Conservation (phyloP, 2,888 invertebrate species). For the Scrobipalpa atriplicella region DNA sequence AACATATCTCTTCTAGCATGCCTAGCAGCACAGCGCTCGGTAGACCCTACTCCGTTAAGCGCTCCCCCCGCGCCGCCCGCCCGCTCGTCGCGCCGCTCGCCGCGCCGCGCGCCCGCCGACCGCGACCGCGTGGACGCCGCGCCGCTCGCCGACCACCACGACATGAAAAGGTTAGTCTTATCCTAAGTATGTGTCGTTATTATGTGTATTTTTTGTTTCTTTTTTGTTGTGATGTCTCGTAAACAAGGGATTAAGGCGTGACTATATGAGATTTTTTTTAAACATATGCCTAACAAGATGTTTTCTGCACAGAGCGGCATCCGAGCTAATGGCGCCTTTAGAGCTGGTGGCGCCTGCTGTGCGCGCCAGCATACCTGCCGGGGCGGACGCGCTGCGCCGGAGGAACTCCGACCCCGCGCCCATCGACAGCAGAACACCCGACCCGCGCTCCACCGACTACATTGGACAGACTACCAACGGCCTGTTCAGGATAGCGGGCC, state of each 20-base stretch:
- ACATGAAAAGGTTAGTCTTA: conserved; percentile 53
- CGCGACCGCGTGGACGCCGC: conserved; percentile 31
- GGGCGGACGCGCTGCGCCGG: conserved; percentile 78
- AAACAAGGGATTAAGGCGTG: no score
- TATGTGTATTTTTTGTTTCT: no score
- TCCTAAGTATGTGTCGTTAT: background rate
- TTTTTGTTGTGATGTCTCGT: background rate
- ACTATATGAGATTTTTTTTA: no score
- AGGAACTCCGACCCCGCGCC: conserved; percentile 90
- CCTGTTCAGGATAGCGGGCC: conserved; percentile 89
- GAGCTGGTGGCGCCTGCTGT: conserved; percentile 39
- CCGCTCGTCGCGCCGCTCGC: conserved; percentile 68
- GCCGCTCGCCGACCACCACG: conserved; percentile 50
- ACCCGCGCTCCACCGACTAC: conserved; percentile 77
- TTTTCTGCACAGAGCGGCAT: conserved; percentile 45
- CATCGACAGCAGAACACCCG: conserved; percentile 69
- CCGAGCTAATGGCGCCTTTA: conserved; percentile 52
- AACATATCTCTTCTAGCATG: conserved; percentile 34
- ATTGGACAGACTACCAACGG: conserved; percentile 84
- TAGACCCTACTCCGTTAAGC: conserved; percentile 31
- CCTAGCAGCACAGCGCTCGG: conserved; percentile 38
- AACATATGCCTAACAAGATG: background rate
- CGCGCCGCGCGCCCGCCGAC: conserved; percentile 59
- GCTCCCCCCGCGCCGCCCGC: conserved; percentile 73
- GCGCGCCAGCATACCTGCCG: conserved; percentile 55